These are phyloP conservation scores for Chymomyza caudatula DNA, from an alignment of 2,888 invertebrate species.

Conservation along the genomic window DNA sequence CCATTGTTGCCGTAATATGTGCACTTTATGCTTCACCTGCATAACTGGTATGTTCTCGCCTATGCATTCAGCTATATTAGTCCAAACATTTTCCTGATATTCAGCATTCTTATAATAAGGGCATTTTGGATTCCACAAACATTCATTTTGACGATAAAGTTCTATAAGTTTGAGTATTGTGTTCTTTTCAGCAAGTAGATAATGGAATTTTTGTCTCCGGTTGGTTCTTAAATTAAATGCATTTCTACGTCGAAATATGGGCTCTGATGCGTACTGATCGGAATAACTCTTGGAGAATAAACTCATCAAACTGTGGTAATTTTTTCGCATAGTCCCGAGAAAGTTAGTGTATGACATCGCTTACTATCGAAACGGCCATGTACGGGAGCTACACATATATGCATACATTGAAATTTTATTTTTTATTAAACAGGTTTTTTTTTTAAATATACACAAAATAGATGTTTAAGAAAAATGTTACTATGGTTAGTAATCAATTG, in stretches of 20 bases:
- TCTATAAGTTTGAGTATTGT: neutral
- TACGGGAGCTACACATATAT: neutral
- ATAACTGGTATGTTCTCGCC: slow-evolving; percentile 11
- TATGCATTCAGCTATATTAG: slow-evolving; percentile 4
- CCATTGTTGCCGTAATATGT: slow-evolving; percentile 1
- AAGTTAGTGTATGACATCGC: slow-evolving; percentile 6
- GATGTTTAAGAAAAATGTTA: too few relatives aligned
- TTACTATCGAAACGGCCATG: neutral
- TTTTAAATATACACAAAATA: too few relatives aligned
- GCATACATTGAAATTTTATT: too few relatives aligned
- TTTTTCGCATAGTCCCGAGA: slow-evolving; percentile 2
- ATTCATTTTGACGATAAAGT: slow-evolving; percentile 14
- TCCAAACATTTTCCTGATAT: slow-evolving; percentile 10
- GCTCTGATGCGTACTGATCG: neutral
- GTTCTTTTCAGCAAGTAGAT: neutral
- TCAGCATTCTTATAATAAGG: slow-evolving; percentile 9
- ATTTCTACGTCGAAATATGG: neutral
- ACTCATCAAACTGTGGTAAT: slow-evolving; percentile 1
- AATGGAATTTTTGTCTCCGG: neutral
- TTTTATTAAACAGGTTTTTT: too few relatives aligned
- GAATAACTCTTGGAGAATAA: slow-evolving; percentile 4
- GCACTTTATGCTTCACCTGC: slow-evolving; percentile 7
- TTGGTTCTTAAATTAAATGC: slow-evolving; percentile 4
- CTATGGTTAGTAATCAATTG: too few relatives aligned
- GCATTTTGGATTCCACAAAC: slow-evolving; percentile 16